phyloP scores from a whole-genome alignment of 2,113 vertebrate species.

The Austrofundulus limnaeus region DNA sequence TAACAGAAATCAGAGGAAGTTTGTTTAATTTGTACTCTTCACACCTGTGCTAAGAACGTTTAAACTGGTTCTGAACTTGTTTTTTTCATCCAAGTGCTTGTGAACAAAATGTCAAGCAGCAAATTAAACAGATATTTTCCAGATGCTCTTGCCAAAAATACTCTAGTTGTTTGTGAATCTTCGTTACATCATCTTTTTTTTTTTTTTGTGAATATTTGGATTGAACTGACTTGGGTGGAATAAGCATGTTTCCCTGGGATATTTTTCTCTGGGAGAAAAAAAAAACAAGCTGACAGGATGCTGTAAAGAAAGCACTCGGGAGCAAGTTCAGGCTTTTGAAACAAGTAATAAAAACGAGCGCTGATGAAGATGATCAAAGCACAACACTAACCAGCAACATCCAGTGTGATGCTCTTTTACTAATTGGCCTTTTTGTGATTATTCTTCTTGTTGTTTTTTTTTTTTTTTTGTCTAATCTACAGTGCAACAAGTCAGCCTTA shows the following conservation, averaged over 20 bases:
- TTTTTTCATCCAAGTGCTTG: constrained; percentile 14
- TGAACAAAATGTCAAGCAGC: constrained; percentile 35
- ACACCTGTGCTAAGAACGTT: constrained; percentile 23
- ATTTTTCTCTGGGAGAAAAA: neutral
- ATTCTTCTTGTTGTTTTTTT: too few species aligned
- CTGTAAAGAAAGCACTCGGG: neutral
- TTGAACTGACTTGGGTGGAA: neutral
- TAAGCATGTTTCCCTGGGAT: too few species aligned
- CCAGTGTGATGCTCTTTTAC: too few species aligned
- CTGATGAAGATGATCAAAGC: neutral
- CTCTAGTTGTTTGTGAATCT: constrained; percentile 3
- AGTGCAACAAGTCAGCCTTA: too few species aligned
- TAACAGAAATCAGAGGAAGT: neutral
- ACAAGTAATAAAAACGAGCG: neutral
- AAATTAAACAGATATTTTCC: constrained; percentile 6
- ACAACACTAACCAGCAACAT: too few species aligned
- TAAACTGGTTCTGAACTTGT: constrained; percentile 11
- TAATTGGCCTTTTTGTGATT: too few species aligned
- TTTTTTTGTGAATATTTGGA: neutral
- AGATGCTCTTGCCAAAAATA: neutral
- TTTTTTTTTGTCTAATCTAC: too few species aligned
- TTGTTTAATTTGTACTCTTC: constrained; percentile 14
- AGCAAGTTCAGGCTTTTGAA: too few species aligned
- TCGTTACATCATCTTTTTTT: neutral
- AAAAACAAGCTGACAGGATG: neutral